Conservation (phyloP, 2,797 vertebrate species). For the Propithecus deckenii region DNA sequence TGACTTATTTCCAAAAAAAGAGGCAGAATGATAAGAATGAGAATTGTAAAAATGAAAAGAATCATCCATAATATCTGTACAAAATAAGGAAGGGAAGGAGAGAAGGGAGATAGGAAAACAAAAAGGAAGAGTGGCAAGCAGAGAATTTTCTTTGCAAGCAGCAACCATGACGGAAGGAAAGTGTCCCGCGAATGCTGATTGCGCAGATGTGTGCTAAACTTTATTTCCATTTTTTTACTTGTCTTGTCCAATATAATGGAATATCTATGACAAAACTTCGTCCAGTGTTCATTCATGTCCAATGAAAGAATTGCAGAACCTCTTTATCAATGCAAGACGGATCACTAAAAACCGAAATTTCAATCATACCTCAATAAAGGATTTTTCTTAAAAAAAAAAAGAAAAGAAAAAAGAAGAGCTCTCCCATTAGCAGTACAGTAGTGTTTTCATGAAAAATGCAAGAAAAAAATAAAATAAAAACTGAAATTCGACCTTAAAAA, state of each 20-base stretch:
- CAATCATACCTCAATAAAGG: background rate
- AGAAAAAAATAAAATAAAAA: background rate
- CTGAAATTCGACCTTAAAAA: background rate
- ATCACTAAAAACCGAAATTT: background rate
- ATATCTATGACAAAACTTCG: background rate
- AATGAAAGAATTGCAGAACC: background rate
- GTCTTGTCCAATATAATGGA: background rate
- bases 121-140: background rate
- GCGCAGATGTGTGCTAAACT: background rate
- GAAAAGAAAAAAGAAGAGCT: background rate
- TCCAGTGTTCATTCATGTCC: background rate
- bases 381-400: background rate
- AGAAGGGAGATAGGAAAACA: background rate
- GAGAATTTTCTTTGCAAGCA: background rate
- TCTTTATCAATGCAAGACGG: background rate
- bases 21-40: background rate
- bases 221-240: background rate
- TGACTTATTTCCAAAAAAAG: conserved; percentile 36
- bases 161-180: too few relatives aligned
- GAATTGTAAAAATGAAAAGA: conserved; percentile 15
- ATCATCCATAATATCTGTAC: background rate
- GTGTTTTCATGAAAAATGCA: background rate
- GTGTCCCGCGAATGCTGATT: background rate
- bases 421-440: background rate
- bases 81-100: background rate